These are phyloP conservation scores for Sebastes hubbsi DNA, from an alignment of 2,797 vertebrate species.

Conservation along the genomic window DNA sequence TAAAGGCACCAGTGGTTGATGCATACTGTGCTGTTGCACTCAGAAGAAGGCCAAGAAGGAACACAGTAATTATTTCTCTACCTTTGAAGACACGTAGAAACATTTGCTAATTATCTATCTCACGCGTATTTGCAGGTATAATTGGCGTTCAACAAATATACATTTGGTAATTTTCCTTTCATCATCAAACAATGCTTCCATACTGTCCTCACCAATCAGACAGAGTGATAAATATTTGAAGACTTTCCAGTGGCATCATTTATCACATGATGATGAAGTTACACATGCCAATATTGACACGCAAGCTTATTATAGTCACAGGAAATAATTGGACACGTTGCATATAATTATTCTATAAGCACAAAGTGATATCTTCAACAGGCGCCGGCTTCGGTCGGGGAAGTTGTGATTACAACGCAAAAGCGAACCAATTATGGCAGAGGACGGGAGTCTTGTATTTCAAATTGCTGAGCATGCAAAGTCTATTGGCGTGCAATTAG, in stretches of 20 bases:
- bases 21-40: not conserved
- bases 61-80: not conserved
- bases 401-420: slow-evolving; percentile 64
- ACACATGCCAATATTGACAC: slow-evolving; percentile 46
- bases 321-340: slow-evolving; percentile 52
- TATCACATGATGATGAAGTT: slow-evolving; percentile 26
- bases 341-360: slow-evolving; percentile 61
- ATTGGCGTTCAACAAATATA: slow-evolving; percentile 30
- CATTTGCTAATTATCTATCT: slow-evolving; percentile 16
- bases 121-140: not conserved
- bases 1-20: not conserved
- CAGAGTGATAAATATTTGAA: slow-evolving; percentile 30
- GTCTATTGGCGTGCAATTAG: slow-evolving; percentile 75
- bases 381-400: slow-evolving; percentile 31
- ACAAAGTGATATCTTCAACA: slow-evolving; percentile 40
- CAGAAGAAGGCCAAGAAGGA: not conserved
- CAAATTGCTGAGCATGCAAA: slow-evolving; percentile 72
- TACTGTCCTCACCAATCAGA: not conserved
- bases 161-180: slow-evolving; percentile 12
- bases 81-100: not conserved
- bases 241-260: not conserved
- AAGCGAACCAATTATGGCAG: slow-evolving; percentile 55
- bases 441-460: slow-evolving; percentile 49
- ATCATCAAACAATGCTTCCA: slow-evolving; percentile 15
- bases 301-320: slow-evolving; percentile 18